Base-by-base conservation (phyloP, 2,888 invertebrate species). In the Enchytraeus crypticus region DNA sequence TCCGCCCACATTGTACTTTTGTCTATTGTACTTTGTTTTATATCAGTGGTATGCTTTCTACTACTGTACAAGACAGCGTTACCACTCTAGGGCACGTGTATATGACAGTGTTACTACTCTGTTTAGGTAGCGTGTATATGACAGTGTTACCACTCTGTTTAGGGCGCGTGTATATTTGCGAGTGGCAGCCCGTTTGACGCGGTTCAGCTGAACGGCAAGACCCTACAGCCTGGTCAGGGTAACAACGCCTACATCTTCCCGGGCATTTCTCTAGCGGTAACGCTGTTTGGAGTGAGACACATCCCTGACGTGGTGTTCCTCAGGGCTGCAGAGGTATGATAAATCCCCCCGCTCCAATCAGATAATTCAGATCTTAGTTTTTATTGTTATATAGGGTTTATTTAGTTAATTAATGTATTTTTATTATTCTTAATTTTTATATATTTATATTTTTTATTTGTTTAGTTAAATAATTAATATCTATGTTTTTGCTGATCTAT, bases 161-260 rank as follows among this genome's bases (percentile, higher is more conserved):
- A 38, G 49, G 97, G 95, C 23, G 85, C 88, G 59, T 89, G 88
- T 69, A 85, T 97, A 57, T 98, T 93, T 81, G 89, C 93, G 0
- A 93, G 93, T 27, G 97, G 97, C 5, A 95, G 93, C 29, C 97
- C 97, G 0, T 98, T 98, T 82, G 87, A 87, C 5, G 86, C 90
- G 2, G 91, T 93, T 2, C 82, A 84, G 18, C 83, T 86, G 72
- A 84, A 87, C 55, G 91, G 89, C 32, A 87, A 88, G 77, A 86
- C 86, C 3, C 93, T 83, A 80, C 84, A 86, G 66, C 90, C 97
- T 0, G 97, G 97, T 0, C 98, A 98, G 78, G 97, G 96, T 61
- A 79, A 79, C 69, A 79, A 79, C 66, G 74, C 77, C 58, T 78
- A 78, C 69, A 74, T 78, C 61, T 78, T 78, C 83, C 97, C 97